phyloP scores from a whole-genome alignment of 1,140 invertebrate species.

The Aleiodes sp. region DNA sequence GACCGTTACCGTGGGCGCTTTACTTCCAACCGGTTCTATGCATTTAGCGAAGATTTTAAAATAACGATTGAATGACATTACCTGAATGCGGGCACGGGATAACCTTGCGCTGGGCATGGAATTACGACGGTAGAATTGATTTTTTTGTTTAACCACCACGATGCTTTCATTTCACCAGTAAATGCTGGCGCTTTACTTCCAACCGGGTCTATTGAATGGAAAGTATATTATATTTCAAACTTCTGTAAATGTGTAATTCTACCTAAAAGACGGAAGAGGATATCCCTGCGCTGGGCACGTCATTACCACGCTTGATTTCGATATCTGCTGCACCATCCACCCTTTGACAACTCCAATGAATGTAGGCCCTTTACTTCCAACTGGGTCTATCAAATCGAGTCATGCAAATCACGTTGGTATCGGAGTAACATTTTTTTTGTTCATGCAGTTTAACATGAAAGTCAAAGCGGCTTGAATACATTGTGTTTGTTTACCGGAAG shows the following conservation, averaged over 20 bases:
- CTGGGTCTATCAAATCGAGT: slow-evolving; percentile 68
- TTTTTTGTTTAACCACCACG: slow-evolving; percentile 51
- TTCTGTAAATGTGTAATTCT: no score
- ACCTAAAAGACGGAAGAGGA: slow-evolving; percentile 59
- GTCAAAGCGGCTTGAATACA: no score
- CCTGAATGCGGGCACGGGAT: slow-evolving; percentile 62
- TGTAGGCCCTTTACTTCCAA: slow-evolving; percentile 75
- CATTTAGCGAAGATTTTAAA: slow-evolving; percentile 3
- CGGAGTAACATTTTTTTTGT: no score
- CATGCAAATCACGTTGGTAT: neutral
- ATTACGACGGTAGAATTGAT: slow-evolving; percentile 62
- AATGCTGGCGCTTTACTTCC: slow-evolving; percentile 71
- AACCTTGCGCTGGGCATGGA: slow-evolving; percentile 74
- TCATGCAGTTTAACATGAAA: no score
- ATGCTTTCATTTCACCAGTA: slow-evolving; percentile 66
- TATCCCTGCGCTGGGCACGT: slow-evolving; percentile 49
- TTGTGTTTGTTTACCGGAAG: slow-evolving; percentile 53
- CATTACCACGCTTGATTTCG: slow-evolving; percentile 31
- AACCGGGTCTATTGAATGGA: slow-evolving; percentile 69
- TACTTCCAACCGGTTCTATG: slow-evolving; percentile 62
- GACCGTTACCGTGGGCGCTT: slow-evolving; percentile 57
- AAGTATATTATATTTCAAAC: neutral
- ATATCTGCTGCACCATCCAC: slow-evolving; percentile 25
- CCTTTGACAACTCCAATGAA: slow-evolving; percentile 65
- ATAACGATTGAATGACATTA: slow-evolving; percentile 46